Conservation (phyloP, 2,797 vertebrate species). For the Danio albolineatus region DNA sequence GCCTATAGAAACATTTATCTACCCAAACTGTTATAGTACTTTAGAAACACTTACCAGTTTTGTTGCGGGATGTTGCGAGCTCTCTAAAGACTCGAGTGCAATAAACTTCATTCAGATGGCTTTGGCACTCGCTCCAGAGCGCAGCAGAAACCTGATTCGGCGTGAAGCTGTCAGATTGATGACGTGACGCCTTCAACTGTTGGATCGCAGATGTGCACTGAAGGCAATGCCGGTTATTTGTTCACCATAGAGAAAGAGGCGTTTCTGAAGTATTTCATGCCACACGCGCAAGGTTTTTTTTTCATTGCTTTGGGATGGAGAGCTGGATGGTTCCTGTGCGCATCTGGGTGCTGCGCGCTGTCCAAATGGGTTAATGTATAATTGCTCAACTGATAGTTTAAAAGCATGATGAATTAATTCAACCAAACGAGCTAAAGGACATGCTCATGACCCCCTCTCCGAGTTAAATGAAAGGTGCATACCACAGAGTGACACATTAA, state of each 20-base stretch:
- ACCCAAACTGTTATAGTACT: background rate
- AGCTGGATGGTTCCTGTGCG: conserved; percentile 11
- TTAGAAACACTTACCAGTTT: conserved; percentile 81
- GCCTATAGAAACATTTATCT: background rate
- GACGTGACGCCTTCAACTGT: conserved; percentile 73
- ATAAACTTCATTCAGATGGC: conserved; percentile 74
- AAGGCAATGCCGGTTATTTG: conserved; percentile 3
- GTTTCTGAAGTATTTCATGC: background rate
- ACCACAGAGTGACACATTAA: conserved; percentile 65
- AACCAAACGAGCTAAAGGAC: conserved; percentile 46
- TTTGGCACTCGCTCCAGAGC: conserved; percentile 70
- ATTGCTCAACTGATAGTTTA: conserved; percentile 54
- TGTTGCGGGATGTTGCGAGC: conserved; percentile 66
- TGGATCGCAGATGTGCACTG: conserved; percentile 65
- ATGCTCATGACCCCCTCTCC: conserved; percentile 48
- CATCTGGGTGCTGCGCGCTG: conserved; percentile 40
- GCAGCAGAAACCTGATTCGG: conserved; percentile 79
- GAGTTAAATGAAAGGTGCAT: conserved; percentile 52
- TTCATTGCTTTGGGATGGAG: conserved; percentile 8
- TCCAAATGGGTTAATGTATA: conserved; percentile 60
- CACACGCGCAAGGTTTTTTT: background rate
- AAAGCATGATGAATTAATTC: conserved; percentile 53
- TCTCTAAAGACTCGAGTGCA: conserved; percentile 75
- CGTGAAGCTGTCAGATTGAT: conserved; percentile 80
- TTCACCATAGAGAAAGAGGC: background rate